Evolutionary conservation across 2,888 invertebrate species (phyloP).

Genomic region (Oxytorus armatus): DNA sequence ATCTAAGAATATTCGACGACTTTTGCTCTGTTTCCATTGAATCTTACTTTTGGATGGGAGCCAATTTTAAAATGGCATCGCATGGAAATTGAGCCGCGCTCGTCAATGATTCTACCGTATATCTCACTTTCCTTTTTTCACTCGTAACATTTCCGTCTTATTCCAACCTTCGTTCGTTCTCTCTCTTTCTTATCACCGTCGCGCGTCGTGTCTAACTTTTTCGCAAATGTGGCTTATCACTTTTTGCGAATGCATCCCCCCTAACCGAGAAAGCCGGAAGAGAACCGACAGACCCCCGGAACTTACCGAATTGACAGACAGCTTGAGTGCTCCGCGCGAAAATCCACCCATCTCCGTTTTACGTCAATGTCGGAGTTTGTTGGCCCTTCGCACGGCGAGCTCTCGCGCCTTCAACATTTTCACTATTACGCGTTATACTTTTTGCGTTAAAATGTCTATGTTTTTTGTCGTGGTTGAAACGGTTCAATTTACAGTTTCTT

Average conservation of each 20-base stretch:
- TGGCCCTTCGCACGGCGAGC: background rate
- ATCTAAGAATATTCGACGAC: no score
- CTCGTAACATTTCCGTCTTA: no score
- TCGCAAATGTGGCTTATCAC: background rate
- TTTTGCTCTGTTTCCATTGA: no score
- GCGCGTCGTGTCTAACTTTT: constrained; percentile 1
- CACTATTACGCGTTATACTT: background rate
- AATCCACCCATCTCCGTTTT: constrained; percentile 25
- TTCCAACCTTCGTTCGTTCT: background rate
- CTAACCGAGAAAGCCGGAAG: constrained; percentile 2
- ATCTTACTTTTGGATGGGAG: no score
- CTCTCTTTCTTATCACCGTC: background rate
- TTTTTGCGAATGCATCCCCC: constrained; percentile 13
- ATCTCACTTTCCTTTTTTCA: no score
- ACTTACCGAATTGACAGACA: constrained; percentile 59
- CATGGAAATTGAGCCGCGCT: no score
- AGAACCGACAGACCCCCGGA: constrained; percentile 53
- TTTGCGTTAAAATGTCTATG: no score
- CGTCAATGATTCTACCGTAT: no score
- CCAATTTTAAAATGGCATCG: no score
- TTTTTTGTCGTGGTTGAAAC: no score
- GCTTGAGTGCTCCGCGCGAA: constrained; percentile 61
- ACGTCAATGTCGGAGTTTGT: constrained; percentile 57
- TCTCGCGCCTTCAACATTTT: background rate
- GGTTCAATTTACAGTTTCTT: no score